Percentiles rank a stretch among this genome's conserved stretches.
Conservation (phyloP, 2,113 vertebrate species). For the Oreocharis arfaki region DNA sequence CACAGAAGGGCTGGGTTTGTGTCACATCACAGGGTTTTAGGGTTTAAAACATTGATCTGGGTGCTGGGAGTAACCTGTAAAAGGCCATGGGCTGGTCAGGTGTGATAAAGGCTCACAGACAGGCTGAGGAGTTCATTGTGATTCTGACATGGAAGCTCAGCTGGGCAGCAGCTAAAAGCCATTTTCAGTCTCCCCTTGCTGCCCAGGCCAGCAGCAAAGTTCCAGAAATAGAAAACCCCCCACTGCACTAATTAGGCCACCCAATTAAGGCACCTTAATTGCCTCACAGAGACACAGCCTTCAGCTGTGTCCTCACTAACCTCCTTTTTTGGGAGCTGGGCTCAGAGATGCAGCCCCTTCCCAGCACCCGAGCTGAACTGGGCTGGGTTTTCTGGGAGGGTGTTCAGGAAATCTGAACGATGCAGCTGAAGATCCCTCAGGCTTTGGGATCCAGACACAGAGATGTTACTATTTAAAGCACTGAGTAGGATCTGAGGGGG, state of each 20-base stretch:
- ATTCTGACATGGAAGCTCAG: background rate
- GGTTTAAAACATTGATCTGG: background rate
- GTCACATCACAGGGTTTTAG: background rate
- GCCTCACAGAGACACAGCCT: background rate
- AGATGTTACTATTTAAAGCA: background rate
- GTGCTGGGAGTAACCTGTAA: background rate
- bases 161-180: background rate
- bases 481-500: background rate
- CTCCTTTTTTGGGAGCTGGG: background rate
- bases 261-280: slow-evolving; percentile 40
- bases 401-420: fast-evolving
- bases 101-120: fast-evolving
- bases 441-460: background rate
- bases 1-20: background rate
- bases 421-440: background rate
- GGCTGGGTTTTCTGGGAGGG: background rate
- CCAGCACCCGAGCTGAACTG: fast-evolving
- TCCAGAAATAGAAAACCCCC: slow-evolving; percentile 35
- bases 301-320: background rate
- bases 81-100: background rate
- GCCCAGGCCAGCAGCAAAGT: background rate
- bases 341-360: background rate
- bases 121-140: background rate
- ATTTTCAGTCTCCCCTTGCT: background rate
- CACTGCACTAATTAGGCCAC: slow-evolving; percentile 5